Evolutionary conservation across 2,797 vertebrate genomes (phyloP), one percentile per base, ranked within the genome.

Genomic region (Psittacula echo): DNA sequence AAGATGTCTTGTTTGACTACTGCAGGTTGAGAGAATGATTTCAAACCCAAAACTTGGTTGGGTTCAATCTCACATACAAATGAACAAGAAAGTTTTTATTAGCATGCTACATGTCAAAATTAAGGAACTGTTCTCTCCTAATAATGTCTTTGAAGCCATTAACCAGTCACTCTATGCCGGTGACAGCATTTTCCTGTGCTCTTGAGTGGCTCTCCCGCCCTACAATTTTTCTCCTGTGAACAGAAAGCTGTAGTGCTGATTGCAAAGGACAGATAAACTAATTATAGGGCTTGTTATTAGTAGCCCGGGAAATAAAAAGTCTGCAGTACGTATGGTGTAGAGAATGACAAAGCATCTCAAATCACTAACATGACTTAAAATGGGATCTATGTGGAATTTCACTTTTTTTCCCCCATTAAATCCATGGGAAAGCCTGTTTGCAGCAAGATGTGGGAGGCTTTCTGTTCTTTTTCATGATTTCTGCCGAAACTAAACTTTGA

Each of bases 201-300:
- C 75, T 32, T 14, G 73, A 92, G 92, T 89, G 60, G 53, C 82
- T 96, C 82, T 72, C 56, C 47, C 18, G 12, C 47, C 81, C 81
- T 91, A 62, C 61, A 53, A 60, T 87, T 27, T 62, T 29, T 19
- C 70, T 78, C 7, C 50, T 61, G 5, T 20, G 94, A 94, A 61
- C 9, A 15, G 85, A 93, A 94, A 88, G 18, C 54, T 7, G 7
- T 45, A 78, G 81, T 83, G 89, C 80, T 94, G 94, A 95, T 11
- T 89, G 82, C 85, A 91, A 81, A 84, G 39, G 80, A 89, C 73
- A 94, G 86, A 76, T 48, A 34, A 34, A 48, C 15, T 93, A 96
- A 97, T 94, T 94, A 77, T 42, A 95, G 62, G 84, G 73, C 71
- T 93, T 67, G 68, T 87, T 94, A 86, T 96, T 94, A 96, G 87